Conservation (phyloP, 2,888 invertebrate species). For the Papilio demoleus region DNA sequence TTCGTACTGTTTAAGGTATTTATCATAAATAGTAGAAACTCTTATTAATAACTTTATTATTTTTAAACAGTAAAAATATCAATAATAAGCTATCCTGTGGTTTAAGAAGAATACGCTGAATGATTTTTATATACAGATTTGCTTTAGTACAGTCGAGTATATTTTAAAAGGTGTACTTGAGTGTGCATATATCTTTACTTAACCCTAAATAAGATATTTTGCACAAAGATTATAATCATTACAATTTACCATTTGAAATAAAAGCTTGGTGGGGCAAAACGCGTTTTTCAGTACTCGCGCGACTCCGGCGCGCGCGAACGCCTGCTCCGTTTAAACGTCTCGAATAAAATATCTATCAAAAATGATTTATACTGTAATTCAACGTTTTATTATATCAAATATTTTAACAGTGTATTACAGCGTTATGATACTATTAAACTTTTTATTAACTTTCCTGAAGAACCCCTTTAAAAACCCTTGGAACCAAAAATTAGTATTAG, state of each 20-base stretch:
- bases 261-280: conserved; percentile 4
- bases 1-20: no score
- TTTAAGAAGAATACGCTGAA: neutral
- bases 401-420: conserved; percentile 42
- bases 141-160: neutral
- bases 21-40: no score
- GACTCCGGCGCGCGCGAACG: neutral
- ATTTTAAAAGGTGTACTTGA: neutral
- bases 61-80: no score
- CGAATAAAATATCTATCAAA: conserved; percentile 16
- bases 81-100: no score
- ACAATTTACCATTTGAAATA: conserved; percentile 20
- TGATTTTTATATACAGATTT: neutral
- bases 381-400: conserved; percentile 44
- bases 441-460: conserved; percentile 41
- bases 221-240: neutral
- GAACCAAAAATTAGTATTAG: conserved; percentile 48
- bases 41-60: no score
- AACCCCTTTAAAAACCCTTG: conserved; percentile 45
- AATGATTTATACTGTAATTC: conserved; percentile 41
- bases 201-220: neutral
- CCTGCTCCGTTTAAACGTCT: neutral
- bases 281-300: conserved; percentile 18
- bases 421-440: conserved; percentile 25
- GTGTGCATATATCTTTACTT: neutral